Percentiles rank a stretch among this genome's conserved stretches.
Conservation (phyloP, 2,888 invertebrate genomes). For the Cyrtodaria siliqua region DNA sequence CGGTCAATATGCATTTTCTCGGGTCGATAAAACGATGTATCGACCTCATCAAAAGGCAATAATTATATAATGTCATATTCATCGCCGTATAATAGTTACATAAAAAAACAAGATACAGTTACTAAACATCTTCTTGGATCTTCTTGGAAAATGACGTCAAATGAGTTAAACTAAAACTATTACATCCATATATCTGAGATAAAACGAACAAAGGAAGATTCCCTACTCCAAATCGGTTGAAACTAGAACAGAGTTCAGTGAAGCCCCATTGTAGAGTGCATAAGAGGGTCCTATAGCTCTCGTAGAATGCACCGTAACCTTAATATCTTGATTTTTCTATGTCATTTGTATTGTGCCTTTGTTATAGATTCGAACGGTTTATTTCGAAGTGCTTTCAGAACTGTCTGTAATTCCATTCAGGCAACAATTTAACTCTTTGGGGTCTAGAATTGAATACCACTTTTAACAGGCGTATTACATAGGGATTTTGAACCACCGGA, state of each 20-base stretch:
- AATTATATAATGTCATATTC: no score
- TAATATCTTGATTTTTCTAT: conserved; percentile 7
- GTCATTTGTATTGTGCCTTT: conserved; percentile 8
- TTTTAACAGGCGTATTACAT: conserved; percentile 16
- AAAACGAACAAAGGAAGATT: conserved; percentile 19
- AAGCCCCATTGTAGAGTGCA: no score
- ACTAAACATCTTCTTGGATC: no score
- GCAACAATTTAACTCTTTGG: conserved; percentile 18
- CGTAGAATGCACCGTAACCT: conserved; percentile 13
- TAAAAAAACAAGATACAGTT: no score
- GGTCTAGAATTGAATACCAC: conserved; percentile 22
- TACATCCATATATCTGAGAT: conserved; percentile 5
- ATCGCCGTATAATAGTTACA: no score
- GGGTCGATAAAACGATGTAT: no score
- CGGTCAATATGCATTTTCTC: no score
- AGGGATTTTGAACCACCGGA: conserved; percentile 31
- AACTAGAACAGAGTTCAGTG: no score
- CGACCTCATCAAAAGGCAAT: no score
- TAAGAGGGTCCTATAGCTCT: neutral
- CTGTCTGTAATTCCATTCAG: conserved; percentile 29
- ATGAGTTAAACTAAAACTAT: neutral
- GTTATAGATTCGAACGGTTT: conserved; percentile 22
- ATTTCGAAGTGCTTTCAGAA: conserved; percentile 12
- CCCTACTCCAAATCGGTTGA: conserved; percentile 17
- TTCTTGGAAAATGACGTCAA: no score